Evolutionary conservation across 2,888 invertebrate genomes (phyloP).

Genomic region (Drosophila prostipennis): DNA sequence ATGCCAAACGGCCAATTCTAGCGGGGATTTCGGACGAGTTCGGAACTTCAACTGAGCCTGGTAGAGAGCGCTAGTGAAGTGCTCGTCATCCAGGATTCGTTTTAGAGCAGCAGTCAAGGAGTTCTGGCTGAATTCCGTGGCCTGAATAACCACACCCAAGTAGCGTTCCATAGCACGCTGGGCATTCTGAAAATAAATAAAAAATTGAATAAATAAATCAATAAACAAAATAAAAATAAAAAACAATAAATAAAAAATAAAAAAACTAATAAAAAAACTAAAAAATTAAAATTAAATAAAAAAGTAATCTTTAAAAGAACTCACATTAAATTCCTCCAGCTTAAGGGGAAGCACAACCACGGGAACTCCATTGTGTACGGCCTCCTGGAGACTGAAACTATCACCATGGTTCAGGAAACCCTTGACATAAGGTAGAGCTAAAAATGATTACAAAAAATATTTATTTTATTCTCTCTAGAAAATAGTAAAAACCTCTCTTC

Average conservation of each 20-base stretch:
- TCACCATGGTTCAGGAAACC: conserved; percentile 80
- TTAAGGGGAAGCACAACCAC: conserved; percentile 77
- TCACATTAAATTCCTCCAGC: conserved; percentile 76
- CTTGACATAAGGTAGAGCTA: conserved; percentile 70
- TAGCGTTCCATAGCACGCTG: conserved; percentile 56
- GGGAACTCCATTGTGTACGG: conserved; percentile 78
- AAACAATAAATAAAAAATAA: not conserved
- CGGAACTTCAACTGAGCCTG: conserved; percentile 53
- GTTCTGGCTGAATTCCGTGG: not conserved
- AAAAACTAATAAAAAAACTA: too few species aligned
- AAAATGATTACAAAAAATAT: not conserved
- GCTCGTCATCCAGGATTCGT: conserved; percentile 21
- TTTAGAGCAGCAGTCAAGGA: conserved; percentile 36
- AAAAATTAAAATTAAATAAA: too few species aligned
- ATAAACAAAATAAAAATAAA: too few species aligned
- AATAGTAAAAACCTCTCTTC: not conserved
- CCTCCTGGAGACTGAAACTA: conserved; percentile 76
- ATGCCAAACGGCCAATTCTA: conserved; percentile 67
- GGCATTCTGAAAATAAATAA: conserved; percentile 52
- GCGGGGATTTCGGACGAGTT: conserved; percentile 33
- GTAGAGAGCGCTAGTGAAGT: conserved; percentile 9
- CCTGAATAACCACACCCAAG: conserved; percentile 48
- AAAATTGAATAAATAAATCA: not conserved
- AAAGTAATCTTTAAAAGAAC: conserved; percentile 1
- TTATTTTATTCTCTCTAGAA: rapidly evolving